Evolutionary conservation across 2,888 invertebrate species (phyloP), one percentile per base, ranked within the genome.

Genomic region (Pilophorus perplexus): DNA sequence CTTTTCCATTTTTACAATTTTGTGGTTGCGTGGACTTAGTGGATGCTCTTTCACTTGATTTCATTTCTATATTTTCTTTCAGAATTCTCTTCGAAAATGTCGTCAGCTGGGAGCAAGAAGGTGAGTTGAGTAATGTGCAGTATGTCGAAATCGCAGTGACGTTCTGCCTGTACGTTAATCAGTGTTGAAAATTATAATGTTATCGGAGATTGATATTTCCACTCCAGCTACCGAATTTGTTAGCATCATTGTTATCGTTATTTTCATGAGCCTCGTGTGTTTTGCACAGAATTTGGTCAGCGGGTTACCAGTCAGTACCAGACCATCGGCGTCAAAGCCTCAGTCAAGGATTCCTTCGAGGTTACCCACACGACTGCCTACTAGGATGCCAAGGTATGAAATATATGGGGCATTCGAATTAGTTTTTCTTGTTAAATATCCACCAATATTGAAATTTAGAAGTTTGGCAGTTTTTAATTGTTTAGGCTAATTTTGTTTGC

Each of bases 361-460:
- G 12, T 48, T 62, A n/a, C 62, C 62, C 10, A 62, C 48, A 3
- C 27, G 62, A 40, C 20, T 46, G 33, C 62, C 62, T 5, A 62
- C 38, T 28, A 38, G 12, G 25, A 3, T 1, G 23, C n/a, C n/a
- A n/a, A n/a, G n/a, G n/a, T n/a, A n/a, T n/a, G n/a, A n/a, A n/a
- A n/a, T n/a, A n/a, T n/a, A n/a, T n/a, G n/a, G n/a, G n/a, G n/a
- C n/a, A n/a, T n/a, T n/a, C n/a, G n/a, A n/a, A n/a, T n/a, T n/a
- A n/a, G n/a, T n/a, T n/a, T n/a, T n/a, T n/a, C n/a, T n/a, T n/a
- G n/a, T n/a, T n/a, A n/a, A n/a, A n/a, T n/a, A n/a, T n/a, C n/a
- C n/a, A n/a, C n/a, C n/a, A n/a, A n/a, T n/a, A n/a, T n/a, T n/a
- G n/a, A n/a, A n/a, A n/a, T n/a, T n/a, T n/a, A n/a, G n/a, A n/a